Evolutionary conservation across 2,888 invertebrate species (phyloP), one percentile per base, ranked within the genome.

Genomic region (Drosophila mimica): DNA sequence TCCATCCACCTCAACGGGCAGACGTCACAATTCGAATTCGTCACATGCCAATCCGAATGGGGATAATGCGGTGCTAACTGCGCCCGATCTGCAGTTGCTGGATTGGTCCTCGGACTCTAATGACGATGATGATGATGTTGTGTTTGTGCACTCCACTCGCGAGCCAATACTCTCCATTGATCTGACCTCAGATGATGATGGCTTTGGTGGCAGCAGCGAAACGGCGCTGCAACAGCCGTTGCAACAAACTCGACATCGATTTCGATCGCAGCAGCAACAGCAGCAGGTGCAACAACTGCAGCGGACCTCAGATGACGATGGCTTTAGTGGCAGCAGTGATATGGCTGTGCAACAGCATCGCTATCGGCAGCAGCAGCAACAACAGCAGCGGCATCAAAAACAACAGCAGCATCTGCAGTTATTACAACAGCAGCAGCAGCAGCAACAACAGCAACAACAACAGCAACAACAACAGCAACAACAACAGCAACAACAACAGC

Each of bases 81-180:
- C 92, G 4, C 96, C 97, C 0, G 97, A 97, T 92, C 93, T 97
- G 67, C 97, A 97, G 92, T 93, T 97, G 51, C 96, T 97, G 36
- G 85, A 85, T 92, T 97, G 97, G 95, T 94, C 96, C 0, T 95
- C 95, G 1, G 94, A 94, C 76, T 95, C 95, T 0, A 95, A 95
- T 58, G 94, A 93, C 46, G 94, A 94, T 71, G 95, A 95, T 86
- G 96, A 96, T 81, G 95, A 95, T 90, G 95, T 93, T 8, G 93
- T 93, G 11, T 93, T 93, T 82, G 93, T 93, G 15, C 93, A 93
- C 80, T 93, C 93, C 17, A 93, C 93, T 33, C 92, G 93, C 43
- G 93, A 94, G 74, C 94, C 94, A 36, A 94, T 95, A 65, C 89
- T 92, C 2, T 93, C 93, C 3, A 93, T 95, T 71, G 95, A 95